Base-by-base conservation (phyloP, 1,140 invertebrate species). In the Drosophila albomicans region DNA sequence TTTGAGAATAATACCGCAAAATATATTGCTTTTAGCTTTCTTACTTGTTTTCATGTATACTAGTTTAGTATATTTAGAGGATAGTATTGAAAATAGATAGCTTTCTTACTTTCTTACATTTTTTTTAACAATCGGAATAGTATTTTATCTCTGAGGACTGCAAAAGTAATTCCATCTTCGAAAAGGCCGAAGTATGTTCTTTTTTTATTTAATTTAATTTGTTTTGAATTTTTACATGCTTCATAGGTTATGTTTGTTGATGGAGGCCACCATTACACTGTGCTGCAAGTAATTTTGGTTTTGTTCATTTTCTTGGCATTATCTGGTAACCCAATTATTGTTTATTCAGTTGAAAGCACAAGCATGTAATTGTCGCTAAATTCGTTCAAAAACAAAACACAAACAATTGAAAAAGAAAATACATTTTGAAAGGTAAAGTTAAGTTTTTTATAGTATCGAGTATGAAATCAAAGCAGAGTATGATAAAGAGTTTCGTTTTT, bases 231-330 rank as follows among this genome's bases (percentile, higher is more conserved):
- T 3, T 49, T 30, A 41, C 66, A 68, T 68, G 66, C 66, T 68
- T 68, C 5, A 65, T 63, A 75, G 49, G 49, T 70, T 65, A 54
- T 58, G 25, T 59, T 48, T 49, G 10, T 71, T 58, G 61, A 38
- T 62, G 45, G 32, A 38, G 61, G 76, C 76, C 66, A 76, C 77
- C 45, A 75, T 71, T 79, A 79, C 77, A 79, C 77, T 76, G 77
- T 79, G 77, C 77, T 79, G 45, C 62, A 58, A 51, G 41, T 28
- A 70, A 70, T 67, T 57, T 75, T 20, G 25, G 59, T 70, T 63
- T 43, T 3, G 38, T 51, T 25, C 20, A 30, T 35, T 70, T 43
- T 51, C 49, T 32, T 48, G 45, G 30, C 48, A 38, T 66, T 51
- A 11, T 28, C 25, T 52, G 28, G 8, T 20, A 56, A 56, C 58